Percentiles rank a stretch among this genome's conserved stretches.
Evolutionary conservation across 35 echinoderm and acorn worm species (phyloP).

Genomic region (Stichopus chloronotus): DNA sequence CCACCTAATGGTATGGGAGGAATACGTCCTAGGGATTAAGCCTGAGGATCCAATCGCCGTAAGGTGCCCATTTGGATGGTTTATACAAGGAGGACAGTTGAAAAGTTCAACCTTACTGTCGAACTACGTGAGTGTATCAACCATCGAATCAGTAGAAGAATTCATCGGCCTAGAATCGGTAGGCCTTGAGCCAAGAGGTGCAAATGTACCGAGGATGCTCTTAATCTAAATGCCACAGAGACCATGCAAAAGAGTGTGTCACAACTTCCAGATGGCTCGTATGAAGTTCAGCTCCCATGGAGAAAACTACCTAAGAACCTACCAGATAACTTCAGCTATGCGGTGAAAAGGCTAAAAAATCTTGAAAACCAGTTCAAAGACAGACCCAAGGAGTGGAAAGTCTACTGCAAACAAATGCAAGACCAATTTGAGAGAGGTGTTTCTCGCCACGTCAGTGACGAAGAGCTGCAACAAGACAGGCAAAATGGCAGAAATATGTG

Average conservation of each 20-base stretch:
- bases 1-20: conserved; percentile 44
- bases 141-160: conserved; percentile 69
- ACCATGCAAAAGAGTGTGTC: conserved; percentile 66
- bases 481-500: conserved; percentile 73
- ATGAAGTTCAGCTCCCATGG: conserved; percentile 70
- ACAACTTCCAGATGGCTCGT: conserved; percentile 69
- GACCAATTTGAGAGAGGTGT: conserved; percentile 75
- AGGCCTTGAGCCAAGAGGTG: conserved; percentile 69
- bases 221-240: conserved; percentile 53
- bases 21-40: conserved; percentile 3
- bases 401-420: conserved; percentile 73
- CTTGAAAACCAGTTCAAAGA: conserved; percentile 73
- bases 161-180: conserved; percentile 64
- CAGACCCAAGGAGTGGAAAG: conserved; percentile 59
- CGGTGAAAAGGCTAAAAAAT: conserved; percentile 63
- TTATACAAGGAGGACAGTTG: conserved; percentile 62
- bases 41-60: conserved; percentile 54
- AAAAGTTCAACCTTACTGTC: conserved; percentile 34
- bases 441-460: conserved; percentile 51
- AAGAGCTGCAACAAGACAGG: conserved; percentile 70
- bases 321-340: conserved; percentile 69
- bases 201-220: conserved; percentile 56
- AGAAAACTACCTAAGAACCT: conserved; percentile 62
- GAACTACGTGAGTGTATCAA: conserved; percentile 83
- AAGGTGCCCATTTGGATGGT: conserved; percentile 79